Conservation (phyloP, 2,888 invertebrate species). For the Eristalinus sepulchralis region DNA sequence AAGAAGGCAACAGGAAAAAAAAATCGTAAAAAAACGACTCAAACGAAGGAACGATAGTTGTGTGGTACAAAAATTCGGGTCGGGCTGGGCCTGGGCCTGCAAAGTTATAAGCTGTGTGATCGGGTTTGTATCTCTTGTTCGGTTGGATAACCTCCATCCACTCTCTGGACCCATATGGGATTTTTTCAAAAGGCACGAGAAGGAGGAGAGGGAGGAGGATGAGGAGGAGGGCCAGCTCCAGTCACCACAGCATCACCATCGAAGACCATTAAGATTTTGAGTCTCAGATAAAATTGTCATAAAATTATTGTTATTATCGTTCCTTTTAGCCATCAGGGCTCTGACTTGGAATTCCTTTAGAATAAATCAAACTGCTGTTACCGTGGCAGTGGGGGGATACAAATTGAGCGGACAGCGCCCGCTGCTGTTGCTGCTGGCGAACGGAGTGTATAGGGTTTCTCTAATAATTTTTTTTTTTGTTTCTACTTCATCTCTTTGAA, state of each 20-base stretch:
- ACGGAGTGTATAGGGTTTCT: neutral
- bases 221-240: slow-evolving; percentile 33
- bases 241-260: slow-evolving; percentile 49
- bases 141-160: slow-evolving; percentile 39
- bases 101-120: slow-evolving; percentile 30
- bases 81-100: slow-evolving; percentile 28
- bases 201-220: slow-evolving; percentile 11
- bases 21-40: slow-evolving; percentile 10
- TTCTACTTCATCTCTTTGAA: slow-evolving; percentile 1
- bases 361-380: neutral
- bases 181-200: neutral
- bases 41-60: slow-evolving; percentile 16
- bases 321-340: slow-evolving; percentile 38
- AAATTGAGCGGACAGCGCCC: neutral
- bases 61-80: slow-evolving; percentile 48
- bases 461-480: neutral
- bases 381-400: neutral
- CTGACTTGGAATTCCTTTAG: neutral
- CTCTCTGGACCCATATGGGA: slow-evolving; percentile 32
- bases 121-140: slow-evolving; percentile 45
- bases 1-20: neutral
- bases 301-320: slow-evolving; percentile 70
- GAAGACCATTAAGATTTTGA: slow-evolving; percentile 67
- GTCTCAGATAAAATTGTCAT: slow-evolving; percentile 67
- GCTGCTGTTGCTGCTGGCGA: neutral